Percentiles rank a stretch among this genome's conserved stretches.
phyloP scores from a whole-genome alignment of 2,797 vertebrate genomes.

The Carapus acus region DNA sequence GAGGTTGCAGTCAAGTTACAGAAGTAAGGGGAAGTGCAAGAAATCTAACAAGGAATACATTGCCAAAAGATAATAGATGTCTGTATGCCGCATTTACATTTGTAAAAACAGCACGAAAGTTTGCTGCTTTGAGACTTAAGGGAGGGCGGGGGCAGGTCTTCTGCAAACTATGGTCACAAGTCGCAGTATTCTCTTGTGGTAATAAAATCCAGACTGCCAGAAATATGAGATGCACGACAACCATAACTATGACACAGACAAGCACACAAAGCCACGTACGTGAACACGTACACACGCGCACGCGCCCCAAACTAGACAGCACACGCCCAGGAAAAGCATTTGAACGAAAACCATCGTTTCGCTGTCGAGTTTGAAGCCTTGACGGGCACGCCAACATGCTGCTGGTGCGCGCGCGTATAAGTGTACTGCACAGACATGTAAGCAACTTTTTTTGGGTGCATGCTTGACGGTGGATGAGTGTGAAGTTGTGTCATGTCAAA shows the following conservation, averaged over 20 bases:
- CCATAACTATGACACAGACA: constrained; percentile 26
- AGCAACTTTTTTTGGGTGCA: no score
- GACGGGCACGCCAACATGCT: no score
- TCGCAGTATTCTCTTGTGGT: constrained; percentile 37
- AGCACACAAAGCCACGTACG: constrained; percentile 5
- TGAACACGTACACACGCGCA: constrained; percentile 7
- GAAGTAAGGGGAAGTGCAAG: not conserved
- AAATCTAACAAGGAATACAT: not conserved
- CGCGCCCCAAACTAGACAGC: constrained; percentile 7
- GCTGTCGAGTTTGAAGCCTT: not conserved
- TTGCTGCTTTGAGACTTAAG: no score
- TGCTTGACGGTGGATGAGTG: constrained; percentile 7
- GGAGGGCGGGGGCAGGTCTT: no score
- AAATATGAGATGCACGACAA: constrained; percentile 50
- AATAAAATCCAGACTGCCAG: constrained; percentile 66
- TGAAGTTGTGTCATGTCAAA: constrained; percentile 38
- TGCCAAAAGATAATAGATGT: no score
- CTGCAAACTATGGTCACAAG: no score
- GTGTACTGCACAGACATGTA: no score
- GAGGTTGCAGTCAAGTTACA: constrained; percentile 34
- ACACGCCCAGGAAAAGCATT: constrained; percentile 34
- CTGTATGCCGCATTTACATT: no score
- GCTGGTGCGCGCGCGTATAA: no score
- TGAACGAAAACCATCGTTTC: constrained; percentile 2
- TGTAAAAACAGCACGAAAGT: no score